phyloP scores from a whole-genome alignment of 2,113 vertebrate species.

The Platichthys stellatus region DNA sequence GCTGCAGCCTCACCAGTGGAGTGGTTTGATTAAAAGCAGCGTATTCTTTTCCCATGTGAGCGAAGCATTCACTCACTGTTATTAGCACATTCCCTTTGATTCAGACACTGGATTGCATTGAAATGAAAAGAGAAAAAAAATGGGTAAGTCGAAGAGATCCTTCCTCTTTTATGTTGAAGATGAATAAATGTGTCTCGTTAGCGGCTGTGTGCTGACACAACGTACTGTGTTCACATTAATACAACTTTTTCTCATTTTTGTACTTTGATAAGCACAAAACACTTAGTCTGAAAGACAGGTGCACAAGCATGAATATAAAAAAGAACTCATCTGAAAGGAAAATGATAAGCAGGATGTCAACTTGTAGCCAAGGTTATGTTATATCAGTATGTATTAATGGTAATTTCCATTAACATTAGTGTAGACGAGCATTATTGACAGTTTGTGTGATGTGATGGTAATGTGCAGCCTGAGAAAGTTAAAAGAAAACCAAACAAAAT shows the following conservation, averaged over 20 bases:
- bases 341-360: background rate
- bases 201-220: conserved; percentile 10
- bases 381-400: background rate
- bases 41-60: conserved; percentile 29
- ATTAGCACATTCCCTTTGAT: conserved; percentile 19
- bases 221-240: conserved; percentile 10
- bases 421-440: background rate
- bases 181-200: conserved; percentile 10
- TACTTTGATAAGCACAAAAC: conserved; percentile 2
- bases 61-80: conserved; percentile 39
- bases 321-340: background rate
- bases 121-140: conserved; percentile 48
- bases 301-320: background rate
- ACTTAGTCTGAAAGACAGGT: conserved; percentile 4
- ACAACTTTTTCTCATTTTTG: conserved; percentile 5
- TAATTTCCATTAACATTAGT: background rate
- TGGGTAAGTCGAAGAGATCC: background rate
- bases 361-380: background rate
- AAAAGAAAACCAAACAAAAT: no score
- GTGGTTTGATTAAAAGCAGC: conserved; percentile 40
- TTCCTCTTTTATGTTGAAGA: conserved; percentile 34
- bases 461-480: no score
- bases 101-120: conserved; percentile 51
- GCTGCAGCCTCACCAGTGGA: conserved; percentile 13
- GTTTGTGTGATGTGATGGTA: no score